A percentile compares a stretch with the other conserved stretches of the same genome.
phyloP scores from a whole-genome alignment of 2,888 invertebrate genomes.

The Melinaea marsaeus region DNA sequence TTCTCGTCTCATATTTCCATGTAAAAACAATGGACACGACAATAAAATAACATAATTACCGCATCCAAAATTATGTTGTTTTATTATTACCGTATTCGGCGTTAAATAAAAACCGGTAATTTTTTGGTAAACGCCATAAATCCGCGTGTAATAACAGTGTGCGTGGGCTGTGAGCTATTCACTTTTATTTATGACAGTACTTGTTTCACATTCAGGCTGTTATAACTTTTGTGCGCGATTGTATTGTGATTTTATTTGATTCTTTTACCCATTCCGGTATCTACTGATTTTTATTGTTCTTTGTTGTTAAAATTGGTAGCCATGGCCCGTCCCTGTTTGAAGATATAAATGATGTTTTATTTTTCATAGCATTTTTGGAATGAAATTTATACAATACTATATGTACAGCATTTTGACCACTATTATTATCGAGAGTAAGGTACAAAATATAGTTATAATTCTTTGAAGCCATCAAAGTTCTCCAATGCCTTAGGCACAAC shows the following conservation, averaged over 20 bases:
- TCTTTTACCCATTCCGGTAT: constrained; percentile 54
- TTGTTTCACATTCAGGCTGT: constrained; percentile 70
- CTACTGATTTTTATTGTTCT: constrained; percentile 58
- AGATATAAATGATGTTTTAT: constrained; percentile 32
- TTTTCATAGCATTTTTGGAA: constrained; percentile 7
- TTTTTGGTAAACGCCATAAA: constrained; percentile 67
- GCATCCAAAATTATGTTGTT: background rate
- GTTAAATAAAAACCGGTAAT: constrained; percentile 51
- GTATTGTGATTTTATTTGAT: constrained; percentile 65
- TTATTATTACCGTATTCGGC: background rate
- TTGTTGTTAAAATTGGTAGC: constrained; percentile 53
- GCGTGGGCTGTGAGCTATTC: constrained; percentile 68
- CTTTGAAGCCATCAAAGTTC: background rate
- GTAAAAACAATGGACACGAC: background rate
- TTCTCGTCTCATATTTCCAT: background rate
- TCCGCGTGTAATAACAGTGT: constrained; percentile 64
- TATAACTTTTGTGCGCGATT: constrained; percentile 68
- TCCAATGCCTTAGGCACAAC: constrained; percentile 1
- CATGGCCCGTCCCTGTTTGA: constrained; percentile 29
- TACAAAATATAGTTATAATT: background rate
- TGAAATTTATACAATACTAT: constrained; percentile 1
- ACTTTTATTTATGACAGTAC: constrained; percentile 74
- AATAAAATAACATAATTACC: constrained; percentile 1
- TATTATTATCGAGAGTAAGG: constrained; percentile 1
- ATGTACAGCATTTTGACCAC: background rate